Conservation (phyloP, 2,888 invertebrate genomes). For the Lycocerus yunnanus region DNA sequence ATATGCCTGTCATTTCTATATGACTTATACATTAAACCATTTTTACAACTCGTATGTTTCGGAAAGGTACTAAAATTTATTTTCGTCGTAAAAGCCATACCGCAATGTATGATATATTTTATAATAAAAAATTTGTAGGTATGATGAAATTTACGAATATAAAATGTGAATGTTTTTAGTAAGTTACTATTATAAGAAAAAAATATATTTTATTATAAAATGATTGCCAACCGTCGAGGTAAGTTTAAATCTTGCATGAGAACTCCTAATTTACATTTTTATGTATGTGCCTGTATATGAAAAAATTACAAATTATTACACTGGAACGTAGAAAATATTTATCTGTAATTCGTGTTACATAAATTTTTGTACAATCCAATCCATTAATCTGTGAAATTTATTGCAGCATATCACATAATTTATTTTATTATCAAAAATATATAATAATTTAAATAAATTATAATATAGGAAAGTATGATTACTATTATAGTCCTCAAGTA, state of each 20-base stretch:
- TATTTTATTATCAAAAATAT: neutral
- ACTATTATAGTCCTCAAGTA: no score
- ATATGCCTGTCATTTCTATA: conserved; percentile 44
- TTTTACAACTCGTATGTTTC: neutral
- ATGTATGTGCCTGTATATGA: no score
- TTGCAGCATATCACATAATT: neutral
- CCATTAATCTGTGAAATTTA: neutral
- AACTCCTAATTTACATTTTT: neutral
- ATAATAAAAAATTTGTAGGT: neutral
- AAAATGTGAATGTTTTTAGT: neutral
- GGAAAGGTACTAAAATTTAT: neutral
- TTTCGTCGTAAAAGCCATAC: neutral
- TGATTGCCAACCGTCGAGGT: neutral
- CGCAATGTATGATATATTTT: neutral
- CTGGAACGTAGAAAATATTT: neutral
- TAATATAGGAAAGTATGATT: no score
- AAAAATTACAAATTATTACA: neutral
- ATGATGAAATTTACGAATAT: neutral
- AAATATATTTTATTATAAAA: neutral
- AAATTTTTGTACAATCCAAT: neutral
- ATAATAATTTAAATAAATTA: neutral
- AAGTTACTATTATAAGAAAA: neutral
- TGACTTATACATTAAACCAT: conserved; percentile 13
- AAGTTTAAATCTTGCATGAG: neutral
- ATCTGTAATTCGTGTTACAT: neutral